These are phyloP conservation scores for Maccullochella peelii DNA, from an alignment of 2,113 vertebrate species.

Conservation along the genomic window DNA sequence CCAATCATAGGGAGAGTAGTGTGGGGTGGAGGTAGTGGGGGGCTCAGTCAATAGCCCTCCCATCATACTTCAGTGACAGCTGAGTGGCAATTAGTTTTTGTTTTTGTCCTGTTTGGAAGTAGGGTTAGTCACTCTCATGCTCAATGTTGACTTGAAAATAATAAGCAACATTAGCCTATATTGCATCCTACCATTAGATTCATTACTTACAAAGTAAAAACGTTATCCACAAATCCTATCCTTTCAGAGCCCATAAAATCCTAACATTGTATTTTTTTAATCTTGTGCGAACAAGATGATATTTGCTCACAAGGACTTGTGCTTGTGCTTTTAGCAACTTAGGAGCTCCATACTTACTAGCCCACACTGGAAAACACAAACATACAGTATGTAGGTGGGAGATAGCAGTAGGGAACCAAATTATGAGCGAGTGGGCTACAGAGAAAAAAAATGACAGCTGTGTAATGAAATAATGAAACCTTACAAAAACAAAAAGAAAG, in stretches of 20 bases:
- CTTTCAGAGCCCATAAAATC: background rate
- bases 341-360: background rate
- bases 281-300: background rate
- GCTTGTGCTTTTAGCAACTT: background rate
- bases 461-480: too few species aligned
- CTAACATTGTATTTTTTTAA: background rate
- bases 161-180: too few species aligned
- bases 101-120: too few species aligned
- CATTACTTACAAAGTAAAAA: background rate
- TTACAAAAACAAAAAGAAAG: background rate
- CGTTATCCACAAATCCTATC: background rate
- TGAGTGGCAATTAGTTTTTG: too few species aligned
- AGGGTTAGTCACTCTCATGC: too few species aligned
- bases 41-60: too few species aligned
- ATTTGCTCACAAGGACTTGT: background rate
- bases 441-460: background rate
- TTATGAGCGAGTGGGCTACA: background rate
- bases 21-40: too few species aligned
- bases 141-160: too few species aligned
- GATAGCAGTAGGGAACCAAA: background rate
- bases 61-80: too few species aligned
- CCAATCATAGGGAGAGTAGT: too few species aligned
- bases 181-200: background rate
- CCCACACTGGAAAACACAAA: background rate
- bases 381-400: background rate